phyloP scores from a whole-genome alignment of 2,797 vertebrate genomes.

The Falco biarmicus region DNA sequence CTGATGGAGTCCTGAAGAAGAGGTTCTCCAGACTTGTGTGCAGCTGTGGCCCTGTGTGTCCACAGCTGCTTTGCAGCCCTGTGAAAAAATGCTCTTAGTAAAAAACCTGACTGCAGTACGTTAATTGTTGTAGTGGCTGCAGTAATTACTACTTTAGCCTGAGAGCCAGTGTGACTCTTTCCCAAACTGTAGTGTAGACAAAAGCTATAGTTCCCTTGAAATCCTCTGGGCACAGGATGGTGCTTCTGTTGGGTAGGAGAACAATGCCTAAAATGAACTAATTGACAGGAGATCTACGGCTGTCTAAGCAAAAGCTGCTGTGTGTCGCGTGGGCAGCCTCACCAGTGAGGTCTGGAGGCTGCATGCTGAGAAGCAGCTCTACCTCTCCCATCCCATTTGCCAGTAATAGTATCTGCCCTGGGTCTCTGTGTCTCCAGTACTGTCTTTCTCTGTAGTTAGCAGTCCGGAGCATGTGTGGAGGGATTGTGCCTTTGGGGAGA shows the following conservation, averaged over 20 bases:
- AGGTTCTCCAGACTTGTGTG: neutral
- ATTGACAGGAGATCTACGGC: rapidly evolving
- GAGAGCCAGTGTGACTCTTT: neutral
- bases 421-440: neutral
- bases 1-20: neutral
- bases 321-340: neutral
- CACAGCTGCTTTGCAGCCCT: neutral
- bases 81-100: neutral
- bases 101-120: neutral
- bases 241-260: neutral
- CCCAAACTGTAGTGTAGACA: neutral
- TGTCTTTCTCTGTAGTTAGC: neutral
- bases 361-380: neutral
- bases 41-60: neutral
- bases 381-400: neutral
- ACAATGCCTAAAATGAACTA: neutral
- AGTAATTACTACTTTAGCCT: neutral
- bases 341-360: neutral
- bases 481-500: neutral
- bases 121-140: neutral
- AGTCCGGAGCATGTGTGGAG: neutral
- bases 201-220: neutral
- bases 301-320: neutral
- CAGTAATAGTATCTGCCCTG: neutral
- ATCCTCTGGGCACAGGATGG: neutral